A percentile compares a stretch with the other conserved stretches of the same genome.
Evolutionary conservation across 2,113 vertebrate genomes (phyloP).

Genomic region (Corvus cornix): DNA sequence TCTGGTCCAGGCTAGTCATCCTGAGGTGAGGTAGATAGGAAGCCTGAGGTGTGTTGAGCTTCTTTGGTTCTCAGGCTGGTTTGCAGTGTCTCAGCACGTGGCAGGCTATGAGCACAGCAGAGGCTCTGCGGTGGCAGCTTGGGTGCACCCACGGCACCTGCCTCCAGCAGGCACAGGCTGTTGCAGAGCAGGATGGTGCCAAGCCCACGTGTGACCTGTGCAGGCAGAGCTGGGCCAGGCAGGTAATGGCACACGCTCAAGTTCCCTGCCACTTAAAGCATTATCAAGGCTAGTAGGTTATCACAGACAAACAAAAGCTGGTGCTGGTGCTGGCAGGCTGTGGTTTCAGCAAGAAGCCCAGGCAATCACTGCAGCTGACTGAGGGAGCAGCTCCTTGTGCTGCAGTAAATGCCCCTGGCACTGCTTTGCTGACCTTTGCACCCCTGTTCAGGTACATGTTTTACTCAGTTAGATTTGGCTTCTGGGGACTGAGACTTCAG

Average conservation of each 20-base stretch:
- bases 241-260: accelerated
- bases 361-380: constrained; percentile 56
- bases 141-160: not conserved
- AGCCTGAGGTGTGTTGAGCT: not conserved
- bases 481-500: not conserved
- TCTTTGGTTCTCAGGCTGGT: not conserved
- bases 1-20: not conserved
- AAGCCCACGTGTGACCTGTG: accelerated
- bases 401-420: not conserved
- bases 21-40: not conserved
- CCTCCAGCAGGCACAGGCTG: not conserved
- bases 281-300: not conserved
- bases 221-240: not conserved
- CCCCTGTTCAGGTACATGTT: not conserved
- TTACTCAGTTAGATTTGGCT: not conserved
- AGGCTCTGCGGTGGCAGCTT: not conserved
- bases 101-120: not conserved
- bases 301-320: not conserved
- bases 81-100: accelerated
- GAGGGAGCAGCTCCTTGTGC: not conserved
- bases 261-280: not conserved
- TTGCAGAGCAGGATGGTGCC: not conserved
- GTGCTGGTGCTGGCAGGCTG: not conserved
- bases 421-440: not conserved
- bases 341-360: not conserved